Conservation (phyloP, 2,113 vertebrate species). For the Ceratotherium simum region DNA sequence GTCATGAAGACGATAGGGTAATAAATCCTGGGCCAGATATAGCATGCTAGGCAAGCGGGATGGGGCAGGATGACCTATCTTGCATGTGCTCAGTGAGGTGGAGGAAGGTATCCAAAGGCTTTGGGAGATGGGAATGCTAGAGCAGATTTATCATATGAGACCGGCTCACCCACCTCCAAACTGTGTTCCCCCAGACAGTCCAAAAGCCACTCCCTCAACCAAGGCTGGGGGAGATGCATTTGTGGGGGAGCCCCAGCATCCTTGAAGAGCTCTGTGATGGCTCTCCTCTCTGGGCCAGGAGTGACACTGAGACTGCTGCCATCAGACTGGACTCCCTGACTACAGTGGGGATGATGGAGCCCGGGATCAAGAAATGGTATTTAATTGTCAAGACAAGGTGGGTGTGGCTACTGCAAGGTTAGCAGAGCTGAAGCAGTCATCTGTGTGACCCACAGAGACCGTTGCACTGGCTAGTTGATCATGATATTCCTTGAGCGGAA, state of each 20-base stretch:
- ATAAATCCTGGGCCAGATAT: not conserved
- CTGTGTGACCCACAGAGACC: not conserved
- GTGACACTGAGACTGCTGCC: not conserved
- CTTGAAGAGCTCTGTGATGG: not conserved
- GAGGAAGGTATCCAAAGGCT: not conserved
- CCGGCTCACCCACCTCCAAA: not conserved
- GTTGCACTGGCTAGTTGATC: fast-evolving
- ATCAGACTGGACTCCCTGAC: not conserved
- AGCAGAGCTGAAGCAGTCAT: not conserved
- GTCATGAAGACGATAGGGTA: not conserved
- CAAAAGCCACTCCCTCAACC: not conserved
- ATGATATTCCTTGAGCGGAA: not conserved
- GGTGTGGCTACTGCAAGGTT: not conserved
- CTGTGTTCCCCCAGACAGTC: not conserved
- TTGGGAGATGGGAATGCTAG: too few relatives aligned
- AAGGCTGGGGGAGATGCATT: too few relatives aligned
- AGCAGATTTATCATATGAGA: not conserved
- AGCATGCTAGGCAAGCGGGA: not conserved
- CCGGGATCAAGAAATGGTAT: not conserved
- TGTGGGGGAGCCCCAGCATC: not conserved
- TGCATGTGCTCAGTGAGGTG: not conserved
- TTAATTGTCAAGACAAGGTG: not conserved
- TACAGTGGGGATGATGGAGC: not conserved
- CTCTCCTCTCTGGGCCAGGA: not conserved
- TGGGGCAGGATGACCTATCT: not conserved